These are phyloP conservation scores for Ophiothrix spiculata DNA, from an alignment of 35 echinoderm and acorn worm species.

Conservation along the genomic window DNA sequence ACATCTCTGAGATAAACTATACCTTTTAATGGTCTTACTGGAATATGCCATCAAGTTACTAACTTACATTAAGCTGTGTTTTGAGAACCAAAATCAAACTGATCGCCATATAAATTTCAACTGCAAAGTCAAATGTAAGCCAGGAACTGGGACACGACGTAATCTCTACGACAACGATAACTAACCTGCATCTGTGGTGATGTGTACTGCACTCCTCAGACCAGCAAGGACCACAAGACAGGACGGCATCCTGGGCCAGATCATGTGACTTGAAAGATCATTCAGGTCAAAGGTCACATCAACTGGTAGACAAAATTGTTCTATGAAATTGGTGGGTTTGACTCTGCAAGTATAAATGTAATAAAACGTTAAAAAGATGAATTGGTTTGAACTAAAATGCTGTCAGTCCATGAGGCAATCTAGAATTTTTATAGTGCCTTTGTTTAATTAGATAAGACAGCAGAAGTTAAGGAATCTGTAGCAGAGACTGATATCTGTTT, in stretches of 20 bases:
- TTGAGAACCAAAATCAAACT: no score
- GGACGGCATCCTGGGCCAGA: constrained; percentile 38
- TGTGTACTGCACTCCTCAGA: constrained; percentile 27
- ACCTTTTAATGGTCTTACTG: no score
- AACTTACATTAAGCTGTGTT: no score
- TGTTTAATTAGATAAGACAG: neutral
- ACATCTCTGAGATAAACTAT: no score
- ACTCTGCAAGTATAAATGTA: neutral
- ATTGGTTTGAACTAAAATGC: neutral
- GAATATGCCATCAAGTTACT: no score
- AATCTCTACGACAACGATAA: no score
- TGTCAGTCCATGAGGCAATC: neutral
- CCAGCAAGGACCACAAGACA: constrained; percentile 41
- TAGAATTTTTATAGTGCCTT: neutral
- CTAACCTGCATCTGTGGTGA: constrained; percentile 50
- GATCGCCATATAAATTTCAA: no score
- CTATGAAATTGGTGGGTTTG: constrained; percentile 20
- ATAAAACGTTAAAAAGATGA: neutral
- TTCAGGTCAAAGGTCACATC: constrained; percentile 57
- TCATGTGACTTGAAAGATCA: constrained; percentile 61
- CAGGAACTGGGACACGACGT: no score
- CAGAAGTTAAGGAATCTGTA: no score
- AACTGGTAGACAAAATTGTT: constrained; percentile 50
- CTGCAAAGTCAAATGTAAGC: no score
- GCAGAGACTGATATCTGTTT: no score